Percentiles rank a stretch among this genome's conserved stretches.
phyloP scores from a whole-genome alignment of 2,797 vertebrate genomes.

The Hylomyscus alleni region DNA sequence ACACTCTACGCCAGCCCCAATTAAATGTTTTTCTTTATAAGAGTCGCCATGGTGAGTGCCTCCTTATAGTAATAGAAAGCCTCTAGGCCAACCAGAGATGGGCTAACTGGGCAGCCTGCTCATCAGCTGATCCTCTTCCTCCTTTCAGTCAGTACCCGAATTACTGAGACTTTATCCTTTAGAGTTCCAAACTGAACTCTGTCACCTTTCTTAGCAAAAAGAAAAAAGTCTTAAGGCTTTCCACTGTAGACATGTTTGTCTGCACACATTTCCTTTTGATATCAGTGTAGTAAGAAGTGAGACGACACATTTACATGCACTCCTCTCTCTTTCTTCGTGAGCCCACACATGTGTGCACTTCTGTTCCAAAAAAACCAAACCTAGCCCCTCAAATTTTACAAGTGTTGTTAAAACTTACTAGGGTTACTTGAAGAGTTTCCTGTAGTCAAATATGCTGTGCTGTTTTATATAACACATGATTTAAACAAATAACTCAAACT shows the following conservation, averaged over 20 bases:
- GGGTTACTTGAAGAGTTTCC: slow-evolving; percentile 75
- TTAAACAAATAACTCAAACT: slow-evolving; percentile 52
- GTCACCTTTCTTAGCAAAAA: not conserved
- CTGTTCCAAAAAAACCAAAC: slow-evolving; percentile 63
- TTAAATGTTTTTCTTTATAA: not conserved
- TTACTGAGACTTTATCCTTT: not conserved
- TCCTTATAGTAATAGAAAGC: not conserved
- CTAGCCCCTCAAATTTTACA: slow-evolving; percentile 59
- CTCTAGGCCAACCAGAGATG: not conserved
- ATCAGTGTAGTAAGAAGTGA: slow-evolving; percentile 65
- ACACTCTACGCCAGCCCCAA: not conserved
- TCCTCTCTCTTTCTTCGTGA: slow-evolving; percentile 1
- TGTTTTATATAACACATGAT: slow-evolving; percentile 63
- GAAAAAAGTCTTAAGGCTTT: not conserved
- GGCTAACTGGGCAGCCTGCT: not conserved
- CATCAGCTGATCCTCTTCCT: not conserved
- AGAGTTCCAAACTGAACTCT: not conserved
- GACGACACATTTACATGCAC: not conserved
- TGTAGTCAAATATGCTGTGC: slow-evolving; percentile 59
- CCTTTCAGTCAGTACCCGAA: not conserved
- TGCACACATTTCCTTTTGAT: not conserved
- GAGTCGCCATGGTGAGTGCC: not conserved
- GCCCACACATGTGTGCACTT: not conserved
- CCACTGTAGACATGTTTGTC: not conserved
- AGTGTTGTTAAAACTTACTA: slow-evolving; percentile 71